These are phyloP conservation scores for Gyrodactylus bullatarudis DNA, from an alignment of 1,140 invertebrate genomes.

Conservation along the genomic window DNA sequence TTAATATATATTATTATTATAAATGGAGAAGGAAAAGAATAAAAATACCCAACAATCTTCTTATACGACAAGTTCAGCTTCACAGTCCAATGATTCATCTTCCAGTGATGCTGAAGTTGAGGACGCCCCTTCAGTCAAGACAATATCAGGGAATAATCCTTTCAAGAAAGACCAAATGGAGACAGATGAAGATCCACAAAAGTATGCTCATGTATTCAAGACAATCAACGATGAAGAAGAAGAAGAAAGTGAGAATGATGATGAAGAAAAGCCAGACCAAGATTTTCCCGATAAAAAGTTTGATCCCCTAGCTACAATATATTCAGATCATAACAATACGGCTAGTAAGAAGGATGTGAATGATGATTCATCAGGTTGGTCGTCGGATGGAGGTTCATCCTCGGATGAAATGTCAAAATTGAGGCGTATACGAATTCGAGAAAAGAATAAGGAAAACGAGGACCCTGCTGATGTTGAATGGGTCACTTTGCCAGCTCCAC, in stretches of 20 bases:
- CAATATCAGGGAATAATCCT: constrained; percentile 6
- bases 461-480: background rate
- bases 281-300: background rate
- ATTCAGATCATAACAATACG: background rate
- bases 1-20: no score
- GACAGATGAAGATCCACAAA: background rate
- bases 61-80: no score
- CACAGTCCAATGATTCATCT: no score
- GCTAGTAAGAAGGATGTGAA: background rate
- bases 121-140: background rate
- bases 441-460: background rate
- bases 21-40: no score
- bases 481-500: background rate
- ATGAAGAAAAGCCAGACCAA: background rate
- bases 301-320: background rate
- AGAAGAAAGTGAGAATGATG: background rate
- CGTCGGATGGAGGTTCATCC: no score
- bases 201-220: background rate
- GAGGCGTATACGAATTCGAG: background rate
- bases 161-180: background rate
- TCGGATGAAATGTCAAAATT: background rate
- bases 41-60: no score
- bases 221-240: background rate
- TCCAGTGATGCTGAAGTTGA: no score
- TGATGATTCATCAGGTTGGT: background rate